Base-by-base conservation (phyloP, 2,888 invertebrate genomes). In the Meliscaeva auricollis region DNA sequence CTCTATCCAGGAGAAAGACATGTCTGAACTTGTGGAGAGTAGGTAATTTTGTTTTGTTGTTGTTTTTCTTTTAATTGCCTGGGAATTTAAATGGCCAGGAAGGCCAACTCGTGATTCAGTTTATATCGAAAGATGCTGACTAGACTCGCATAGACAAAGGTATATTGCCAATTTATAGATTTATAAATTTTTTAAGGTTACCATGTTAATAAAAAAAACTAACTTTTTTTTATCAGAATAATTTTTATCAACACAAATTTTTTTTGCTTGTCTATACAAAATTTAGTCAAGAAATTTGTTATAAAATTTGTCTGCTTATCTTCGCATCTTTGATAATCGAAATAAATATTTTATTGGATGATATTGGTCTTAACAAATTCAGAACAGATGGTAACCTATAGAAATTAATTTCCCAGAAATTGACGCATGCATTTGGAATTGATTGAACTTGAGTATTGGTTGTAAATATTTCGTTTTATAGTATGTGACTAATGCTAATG, bases 31-130 rank as follows among this genome's bases (percentile, higher is more conserved):
- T 41, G 26, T 58, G 26, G 20, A 62, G 60, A 76, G 69, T 48
- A 41, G 9, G 60, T 74, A 54, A 22, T 56, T 60, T n/a, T 15
- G 1, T 30, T 30, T 8, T 41, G 11, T n/a, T 48, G n/a, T 22
- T 22, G 4, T 22, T 5, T 56, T 50, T 50, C 13, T 68, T 80
- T 81, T 66, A 72, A 72, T 68, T 58, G 77, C 22, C 60, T 68
- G 82, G 32, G 77, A 77, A 77, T 68, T 73, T 66, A 62, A 72
- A 77, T 73, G 64, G 58, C 26, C 4, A 73, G 44, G 77, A 52
- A 70, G 72, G 48, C 44, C 68, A 52, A 66, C 20, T 78, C 54
- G 62, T 78, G 74, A 79, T 69, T 83, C 79, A 78, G 78, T 41
- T 54, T 62, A 68, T 41, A 69, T 62, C 69, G 26, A 64, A 2